Percentiles rank a stretch among this genome's conserved stretches.
These are phyloP conservation scores for Lycia hirtaria DNA, from an alignment of 2,888 invertebrate species.

Conservation along the genomic window DNA sequence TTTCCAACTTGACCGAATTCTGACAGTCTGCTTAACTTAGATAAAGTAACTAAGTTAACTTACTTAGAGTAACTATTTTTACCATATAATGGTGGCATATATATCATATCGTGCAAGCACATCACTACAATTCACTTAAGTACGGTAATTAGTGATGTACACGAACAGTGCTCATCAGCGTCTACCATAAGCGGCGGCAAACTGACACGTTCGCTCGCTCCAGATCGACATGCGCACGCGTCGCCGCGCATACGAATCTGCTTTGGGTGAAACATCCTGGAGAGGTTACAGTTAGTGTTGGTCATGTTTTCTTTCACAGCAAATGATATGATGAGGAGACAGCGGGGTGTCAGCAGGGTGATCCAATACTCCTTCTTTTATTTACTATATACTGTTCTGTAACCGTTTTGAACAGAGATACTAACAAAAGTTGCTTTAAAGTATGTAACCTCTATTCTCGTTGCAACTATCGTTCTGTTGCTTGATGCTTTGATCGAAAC, in stretches of 20 bases:
- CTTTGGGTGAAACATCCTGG: slow-evolving; percentile 14
- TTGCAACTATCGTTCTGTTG: too few relatives aligned
- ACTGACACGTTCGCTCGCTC: slow-evolving; percentile 62
- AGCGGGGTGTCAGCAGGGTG: not conserved
- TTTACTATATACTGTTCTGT: too few relatives aligned
- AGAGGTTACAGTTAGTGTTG: not conserved
- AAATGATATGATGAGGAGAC: not conserved
- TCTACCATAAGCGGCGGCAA: slow-evolving; percentile 51
- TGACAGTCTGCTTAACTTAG: too few relatives aligned
- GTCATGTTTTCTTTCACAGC: not conserved
- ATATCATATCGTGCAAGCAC: not conserved
- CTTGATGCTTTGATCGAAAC: too few relatives aligned
- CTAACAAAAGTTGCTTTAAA: too few relatives aligned
- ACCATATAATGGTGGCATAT: too few relatives aligned
- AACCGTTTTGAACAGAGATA: too few relatives aligned
- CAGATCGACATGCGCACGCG: slow-evolving; percentile 49
- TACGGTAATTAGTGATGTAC: slow-evolving; percentile 54
- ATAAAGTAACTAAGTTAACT: too few relatives aligned
- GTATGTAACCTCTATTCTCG: too few relatives aligned
- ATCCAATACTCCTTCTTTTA: too few relatives aligned
- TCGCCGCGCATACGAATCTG: slow-evolving; percentile 31
- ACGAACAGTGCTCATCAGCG: slow-evolving; percentile 52
- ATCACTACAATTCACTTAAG: slow-evolving; percentile 13
- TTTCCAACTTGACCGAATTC: too few relatives aligned
- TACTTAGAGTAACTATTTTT: too few relatives aligned